Percentiles rank a stretch among this genome's conserved stretches.
Conservation (phyloP, 2,888 invertebrate species). For the Julus scanicus region DNA sequence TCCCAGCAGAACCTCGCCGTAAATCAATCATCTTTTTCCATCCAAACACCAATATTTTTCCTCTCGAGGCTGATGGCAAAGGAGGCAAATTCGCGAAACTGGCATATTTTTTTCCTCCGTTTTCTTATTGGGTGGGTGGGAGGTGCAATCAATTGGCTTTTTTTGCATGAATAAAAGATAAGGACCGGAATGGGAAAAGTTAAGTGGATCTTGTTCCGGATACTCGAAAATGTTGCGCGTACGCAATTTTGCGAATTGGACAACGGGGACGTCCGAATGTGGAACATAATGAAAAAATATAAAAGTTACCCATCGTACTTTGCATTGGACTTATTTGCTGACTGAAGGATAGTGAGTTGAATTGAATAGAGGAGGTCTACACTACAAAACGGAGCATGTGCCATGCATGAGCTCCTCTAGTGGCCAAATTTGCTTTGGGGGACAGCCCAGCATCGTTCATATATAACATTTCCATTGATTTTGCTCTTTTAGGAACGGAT, state of each 20-base stretch:
- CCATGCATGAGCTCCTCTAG: too few species aligned
- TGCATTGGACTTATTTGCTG: too few species aligned
- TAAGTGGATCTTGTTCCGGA: neutral
- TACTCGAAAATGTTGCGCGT: neutral
- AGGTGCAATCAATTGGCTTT: neutral
- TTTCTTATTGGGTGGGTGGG: neutral
- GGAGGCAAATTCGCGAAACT: neutral
- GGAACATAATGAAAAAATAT: too few species aligned
- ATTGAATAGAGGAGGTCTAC: too few species aligned
- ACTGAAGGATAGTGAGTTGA: too few species aligned
- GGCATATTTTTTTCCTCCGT: neutral
- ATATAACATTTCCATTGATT: too few species aligned
- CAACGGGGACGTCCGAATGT: neutral
- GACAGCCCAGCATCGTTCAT: too few species aligned
- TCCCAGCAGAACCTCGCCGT: slow-evolving; percentile 13
- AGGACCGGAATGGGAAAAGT: slow-evolving; percentile 34
- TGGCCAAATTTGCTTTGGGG: too few species aligned
- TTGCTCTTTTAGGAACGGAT: too few species aligned
- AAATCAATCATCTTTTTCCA: slow-evolving; percentile 42
- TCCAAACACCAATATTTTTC: slow-evolving; percentile 28
- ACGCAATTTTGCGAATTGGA: neutral
- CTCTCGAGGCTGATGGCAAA: neutral
- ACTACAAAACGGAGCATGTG: too few species aligned
- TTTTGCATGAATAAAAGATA: slow-evolving; percentile 42
- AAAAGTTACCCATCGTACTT: too few species aligned